Evolutionary conservation across 2,113 vertebrate genomes (phyloP).

Genomic region (Fulmarus glacialis): DNA sequence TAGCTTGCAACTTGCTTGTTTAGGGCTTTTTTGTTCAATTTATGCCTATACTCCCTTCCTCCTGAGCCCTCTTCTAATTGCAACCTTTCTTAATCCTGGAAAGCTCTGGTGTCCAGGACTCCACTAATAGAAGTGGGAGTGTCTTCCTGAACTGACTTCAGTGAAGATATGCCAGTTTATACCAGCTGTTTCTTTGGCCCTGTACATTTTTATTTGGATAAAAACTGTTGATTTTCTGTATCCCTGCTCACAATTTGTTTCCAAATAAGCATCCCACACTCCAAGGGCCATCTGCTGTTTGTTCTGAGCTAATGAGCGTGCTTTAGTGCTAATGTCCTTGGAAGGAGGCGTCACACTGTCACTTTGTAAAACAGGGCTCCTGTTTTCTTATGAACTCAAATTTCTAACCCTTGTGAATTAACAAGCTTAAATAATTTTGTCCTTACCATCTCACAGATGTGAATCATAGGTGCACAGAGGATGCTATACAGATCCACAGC

Average conservation of each 20-base stretch:
- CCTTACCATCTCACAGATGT: neutral
- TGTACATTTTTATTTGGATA: neutral
- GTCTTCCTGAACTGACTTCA: neutral
- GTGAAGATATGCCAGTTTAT: neutral
- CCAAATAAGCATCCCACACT: neutral
- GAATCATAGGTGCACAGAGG: neutral
- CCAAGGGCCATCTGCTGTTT: conserved; percentile 21
- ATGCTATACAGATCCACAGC: neutral
- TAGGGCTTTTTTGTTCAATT: neutral
- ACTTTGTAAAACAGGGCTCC: neutral
- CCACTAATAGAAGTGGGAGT: neutral
- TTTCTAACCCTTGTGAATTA: neutral
- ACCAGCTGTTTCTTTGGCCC: neutral
- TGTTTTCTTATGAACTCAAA: neutral
- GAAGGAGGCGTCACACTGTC: neutral
- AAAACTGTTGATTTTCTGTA: neutral
- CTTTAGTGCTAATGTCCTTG: neutral
- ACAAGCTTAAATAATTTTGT: neutral
- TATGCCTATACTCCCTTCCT: neutral
- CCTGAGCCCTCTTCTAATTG: neutral
- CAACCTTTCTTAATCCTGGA: neutral
- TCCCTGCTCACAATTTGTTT: neutral
- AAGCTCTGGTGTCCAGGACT: neutral
- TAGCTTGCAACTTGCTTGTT: neutral
- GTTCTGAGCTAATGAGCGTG: neutral